phyloP scores from a whole-genome alignment of 2,888 invertebrate genomes.

The Amblyjoppa fuscipennis region DNA sequence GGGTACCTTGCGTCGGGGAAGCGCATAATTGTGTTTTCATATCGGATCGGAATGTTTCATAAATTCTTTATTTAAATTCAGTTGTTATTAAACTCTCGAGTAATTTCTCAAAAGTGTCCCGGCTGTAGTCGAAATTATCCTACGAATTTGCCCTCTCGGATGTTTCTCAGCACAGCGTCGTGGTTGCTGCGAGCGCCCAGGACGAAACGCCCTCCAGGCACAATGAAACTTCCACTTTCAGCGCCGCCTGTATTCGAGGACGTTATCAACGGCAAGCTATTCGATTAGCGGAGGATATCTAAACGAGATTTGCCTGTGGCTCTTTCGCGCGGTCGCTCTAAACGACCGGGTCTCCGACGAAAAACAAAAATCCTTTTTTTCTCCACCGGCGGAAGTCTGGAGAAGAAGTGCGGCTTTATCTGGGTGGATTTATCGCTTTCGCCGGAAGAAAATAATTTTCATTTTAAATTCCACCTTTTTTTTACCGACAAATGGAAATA shows the following conservation, averaged over 20 bases:
- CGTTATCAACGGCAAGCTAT: slow-evolving; percentile 10
- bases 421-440: neutral
- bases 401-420: neutral
- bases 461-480: neutral
- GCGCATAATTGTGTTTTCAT: neutral
- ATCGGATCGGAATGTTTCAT: neutral
- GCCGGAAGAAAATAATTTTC: neutral
- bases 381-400: neutral
- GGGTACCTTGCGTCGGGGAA: neutral
- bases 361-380: neutral
- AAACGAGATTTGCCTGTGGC: slow-evolving; percentile 9
- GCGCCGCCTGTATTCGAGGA: neutral
- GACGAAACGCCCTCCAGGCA: neutral
- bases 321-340: slow-evolving; percentile 1
- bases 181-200: neutral
- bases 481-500: neutral
- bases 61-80: neutral
- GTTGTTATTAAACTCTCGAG: neutral
- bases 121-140: neutral
- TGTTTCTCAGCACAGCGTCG: neutral
- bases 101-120: neutral
- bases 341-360: neutral
- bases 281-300: slow-evolving; percentile 10
- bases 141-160: neutral
- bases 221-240: slow-evolving; percentile 19